Percentiles rank a stretch among this genome's conserved stretches.
Evolutionary conservation across 2,113 vertebrate species (phyloP).

Genomic region (Cynocephalus volans): DNA sequence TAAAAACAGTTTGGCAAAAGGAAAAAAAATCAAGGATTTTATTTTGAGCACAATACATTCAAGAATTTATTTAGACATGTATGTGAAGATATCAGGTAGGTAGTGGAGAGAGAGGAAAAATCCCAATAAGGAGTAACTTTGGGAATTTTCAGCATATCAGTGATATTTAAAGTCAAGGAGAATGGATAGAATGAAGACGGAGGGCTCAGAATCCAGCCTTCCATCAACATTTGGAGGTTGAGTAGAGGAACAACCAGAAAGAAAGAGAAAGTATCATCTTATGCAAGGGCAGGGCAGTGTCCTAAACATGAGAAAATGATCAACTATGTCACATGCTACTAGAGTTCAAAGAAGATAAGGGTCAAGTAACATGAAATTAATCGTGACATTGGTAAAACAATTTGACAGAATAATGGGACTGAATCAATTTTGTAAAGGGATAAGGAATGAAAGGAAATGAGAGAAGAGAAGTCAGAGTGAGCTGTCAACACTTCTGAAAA

Average conservation of each 20-base stretch:
- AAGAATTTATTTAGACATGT: not conserved
- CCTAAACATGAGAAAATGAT: not conserved
- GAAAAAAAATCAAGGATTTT: not conserved
- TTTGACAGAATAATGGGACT: not conserved
- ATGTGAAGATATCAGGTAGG: not conserved
- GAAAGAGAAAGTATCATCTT: not conserved
- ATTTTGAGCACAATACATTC: not conserved
- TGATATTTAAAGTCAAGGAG: not conserved
- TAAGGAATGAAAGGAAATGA: not conserved
- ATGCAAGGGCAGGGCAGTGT: not conserved
- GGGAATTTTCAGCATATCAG: not conserved
- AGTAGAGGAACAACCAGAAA: not conserved
- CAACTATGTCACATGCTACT: not conserved
- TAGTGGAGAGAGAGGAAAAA: not conserved
- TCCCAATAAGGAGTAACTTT: not conserved
- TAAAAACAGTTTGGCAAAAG: not conserved
- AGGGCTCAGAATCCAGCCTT: not conserved
- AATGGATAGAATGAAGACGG: not conserved
- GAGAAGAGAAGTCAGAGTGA: not conserved
- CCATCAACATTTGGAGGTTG: not conserved
- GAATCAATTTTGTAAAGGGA: not conserved
- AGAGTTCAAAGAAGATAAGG: not conserved
- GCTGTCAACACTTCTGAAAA: not conserved
- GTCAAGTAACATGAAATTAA: not conserved
- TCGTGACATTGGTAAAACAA: not conserved